phyloP scores from a whole-genome alignment of 2,888 invertebrate genomes.

The Drosophila leonis region DNA sequence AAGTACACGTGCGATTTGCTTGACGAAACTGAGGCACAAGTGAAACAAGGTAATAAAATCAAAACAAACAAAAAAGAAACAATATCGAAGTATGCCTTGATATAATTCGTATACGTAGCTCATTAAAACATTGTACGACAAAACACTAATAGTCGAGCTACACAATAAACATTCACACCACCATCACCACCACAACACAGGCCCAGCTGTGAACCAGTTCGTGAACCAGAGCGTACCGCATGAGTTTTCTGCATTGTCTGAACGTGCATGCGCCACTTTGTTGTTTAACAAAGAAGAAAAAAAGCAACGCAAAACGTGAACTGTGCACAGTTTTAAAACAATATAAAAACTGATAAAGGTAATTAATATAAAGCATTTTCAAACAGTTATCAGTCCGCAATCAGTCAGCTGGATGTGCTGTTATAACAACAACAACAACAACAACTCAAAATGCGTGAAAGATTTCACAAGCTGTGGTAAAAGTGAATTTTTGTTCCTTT shows the following conservation, averaged over 20 bases:
- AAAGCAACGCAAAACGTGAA: slow-evolving; percentile 66
- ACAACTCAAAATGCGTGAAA: slow-evolving; percentile 16
- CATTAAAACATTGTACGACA: not conserved
- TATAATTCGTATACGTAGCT: not conserved
- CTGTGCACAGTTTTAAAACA: slow-evolving; percentile 40
- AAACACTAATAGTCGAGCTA: not conserved
- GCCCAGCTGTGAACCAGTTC: slow-evolving; percentile 47
- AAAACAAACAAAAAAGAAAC: not conserved
- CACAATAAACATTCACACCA: slow-evolving; percentile 14
- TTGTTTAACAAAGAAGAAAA: slow-evolving; percentile 70
- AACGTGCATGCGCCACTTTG: slow-evolving; percentile 49
- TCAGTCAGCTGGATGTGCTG: slow-evolving; percentile 15
- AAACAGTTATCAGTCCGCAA: slow-evolving; percentile 11
- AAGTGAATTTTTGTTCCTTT: not conserved
- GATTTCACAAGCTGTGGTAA: slow-evolving; percentile 48
- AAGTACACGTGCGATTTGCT: not conserved
- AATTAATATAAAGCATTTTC: slow-evolving; percentile 38
- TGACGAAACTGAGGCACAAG: not conserved
- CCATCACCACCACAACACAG: not conserved
- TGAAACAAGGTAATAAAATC: not conserved
- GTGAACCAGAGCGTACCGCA: slow-evolving; percentile 15
- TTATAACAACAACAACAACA: slow-evolving; percentile 5
- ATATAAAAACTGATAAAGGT: slow-evolving; percentile 66
- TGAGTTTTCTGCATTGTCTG: slow-evolving; percentile 35
- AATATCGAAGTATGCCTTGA: slow-evolving; percentile 7